Evolutionary conservation across 2,888 invertebrate species (phyloP), one percentile per base, ranked within the genome.

Genomic region (Nomada fucata): DNA sequence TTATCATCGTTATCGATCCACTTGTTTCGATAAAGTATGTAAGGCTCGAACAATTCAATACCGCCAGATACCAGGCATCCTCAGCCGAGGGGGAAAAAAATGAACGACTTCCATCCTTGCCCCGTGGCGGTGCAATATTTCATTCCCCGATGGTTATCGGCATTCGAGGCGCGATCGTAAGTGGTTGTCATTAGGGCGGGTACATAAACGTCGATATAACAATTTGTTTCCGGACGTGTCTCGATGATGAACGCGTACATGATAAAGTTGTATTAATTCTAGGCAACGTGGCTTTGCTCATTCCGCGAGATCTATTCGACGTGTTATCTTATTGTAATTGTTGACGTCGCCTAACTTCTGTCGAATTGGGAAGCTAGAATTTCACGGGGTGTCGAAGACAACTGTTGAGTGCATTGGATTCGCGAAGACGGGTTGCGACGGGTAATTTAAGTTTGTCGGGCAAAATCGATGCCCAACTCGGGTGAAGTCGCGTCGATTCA

Each of bases 111-210:
- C 67, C 68, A 68, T 59, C 70, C 82, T 83, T 69, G 59, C 64
- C 47, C 47, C 76, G 20, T 63, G 55, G 55, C 76, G 68, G 55
- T 63, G 78, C 69, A 74, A 87, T 87, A 87, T 87, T 79, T 86
- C 85, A 70, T 69, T 52, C 57, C n/a, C 36, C 61, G 13, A 18
- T 50, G 65, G 77, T 73, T 87, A 85, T 85, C 76, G 86, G 76
- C 63, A 78, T 84, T 79, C 85, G 57, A 53, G 65, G 74, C 68
- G 74, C 81, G 73, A 71, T 68, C 79, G 69, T 82, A 82, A 86
- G 69, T 76, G 80, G 79, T 55, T 77, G 77, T 82, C 84, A 77
- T 87, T 86, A 84, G 73, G 72, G 76, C 68, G 59, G 64, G 82
- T 79, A 36, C 36, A 36, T 36, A 86, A 86, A 80, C 76, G 60